These are phyloP conservation scores for Apantesis nais DNA, from an alignment of 2,888 invertebrate genomes.

Conservation along the genomic window DNA sequence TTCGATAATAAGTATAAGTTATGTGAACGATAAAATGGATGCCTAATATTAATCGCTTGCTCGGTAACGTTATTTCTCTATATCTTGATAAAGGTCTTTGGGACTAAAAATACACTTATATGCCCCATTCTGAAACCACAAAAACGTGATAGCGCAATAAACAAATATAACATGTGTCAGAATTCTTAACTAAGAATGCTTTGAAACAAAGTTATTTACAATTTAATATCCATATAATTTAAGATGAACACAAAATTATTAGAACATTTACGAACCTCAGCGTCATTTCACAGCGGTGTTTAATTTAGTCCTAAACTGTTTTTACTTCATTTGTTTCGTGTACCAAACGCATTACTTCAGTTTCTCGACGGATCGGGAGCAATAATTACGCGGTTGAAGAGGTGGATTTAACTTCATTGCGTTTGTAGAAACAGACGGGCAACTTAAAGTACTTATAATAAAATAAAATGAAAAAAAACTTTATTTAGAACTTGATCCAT, in stretches of 20 bases:
- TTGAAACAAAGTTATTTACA: conserved; percentile 1
- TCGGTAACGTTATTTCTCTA: too few relatives aligned
- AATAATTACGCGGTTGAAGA: conserved; percentile 75
- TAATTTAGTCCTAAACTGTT: conserved; percentile 56
- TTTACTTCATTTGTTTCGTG: conserved; percentile 66
- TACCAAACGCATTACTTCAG: conserved; percentile 72
- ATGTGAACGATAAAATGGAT: neutral
- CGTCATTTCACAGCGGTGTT: conserved; percentile 39
- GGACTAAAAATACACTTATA: neutral
- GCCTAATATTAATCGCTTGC: neutral
- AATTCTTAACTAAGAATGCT: neutral
- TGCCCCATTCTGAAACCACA: neutral
- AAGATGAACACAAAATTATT: conserved; percentile 42
- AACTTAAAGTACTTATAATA: conserved; percentile 24
- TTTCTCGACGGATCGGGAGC: conserved; percentile 66
- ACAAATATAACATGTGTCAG: neutral
- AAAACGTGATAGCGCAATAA: neutral
- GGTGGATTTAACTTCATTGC: conserved; percentile 68
- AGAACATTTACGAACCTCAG: conserved; percentile 38
- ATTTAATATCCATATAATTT: conserved; percentile 19
- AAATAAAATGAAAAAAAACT: neutral
- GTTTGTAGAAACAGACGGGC: conserved; percentile 53
- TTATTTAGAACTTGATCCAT: neutral
- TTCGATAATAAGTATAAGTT: neutral
- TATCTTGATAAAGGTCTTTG: neutral